Evolutionary conservation across 2,113 vertebrate species (phyloP), one percentile per base, ranked within the genome.

Genomic region (Oncorhynchus masou): DNA sequence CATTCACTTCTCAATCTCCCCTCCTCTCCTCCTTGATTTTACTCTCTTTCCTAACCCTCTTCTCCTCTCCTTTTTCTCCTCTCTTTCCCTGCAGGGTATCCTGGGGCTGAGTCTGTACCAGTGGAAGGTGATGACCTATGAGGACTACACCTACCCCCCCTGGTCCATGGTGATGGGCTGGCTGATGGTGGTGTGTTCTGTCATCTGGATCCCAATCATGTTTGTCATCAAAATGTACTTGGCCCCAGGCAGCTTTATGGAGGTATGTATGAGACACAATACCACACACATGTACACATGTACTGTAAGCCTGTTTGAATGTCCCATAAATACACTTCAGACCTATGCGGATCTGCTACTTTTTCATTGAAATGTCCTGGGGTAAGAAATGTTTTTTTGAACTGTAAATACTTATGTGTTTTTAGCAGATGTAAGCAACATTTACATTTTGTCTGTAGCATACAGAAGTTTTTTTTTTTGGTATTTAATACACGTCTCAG

Each of bases 141-240:
- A 96, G 84, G 92, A 94, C 79, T 99, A 99, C 88, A 96, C 95
- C 81, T 99, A 99, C 83, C 97, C 98, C 0, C 93, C 92, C 88
- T 99, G 98, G 98, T 99, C 98, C 79, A 99, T 99, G 98, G 94
- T 98, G 45, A 71, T 99, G 0, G 98, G 96, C 20, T 99, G 98
- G 98, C 92, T 99, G 68, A 98, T 99, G 97, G 92, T 99, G 59
- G 94, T 93, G 90, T 97, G 96, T 84, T 99, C 97, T 0, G 97
- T 99, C 79, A 97, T 99, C 86, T 99, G 98, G 97, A 99, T 99
- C 87, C 98, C 98, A 1, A 93, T 99, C 76, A 99, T 99, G 98
- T 99, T 99, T 70, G 89, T 94, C 87, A 96, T 99, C 82, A 99
- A 99, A 93, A 99, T 99, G 97, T 81, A 97, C 29, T 92, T 99